Base-by-base conservation (phyloP, 2,888 invertebrate species). In the Diaphora mendica region DNA sequence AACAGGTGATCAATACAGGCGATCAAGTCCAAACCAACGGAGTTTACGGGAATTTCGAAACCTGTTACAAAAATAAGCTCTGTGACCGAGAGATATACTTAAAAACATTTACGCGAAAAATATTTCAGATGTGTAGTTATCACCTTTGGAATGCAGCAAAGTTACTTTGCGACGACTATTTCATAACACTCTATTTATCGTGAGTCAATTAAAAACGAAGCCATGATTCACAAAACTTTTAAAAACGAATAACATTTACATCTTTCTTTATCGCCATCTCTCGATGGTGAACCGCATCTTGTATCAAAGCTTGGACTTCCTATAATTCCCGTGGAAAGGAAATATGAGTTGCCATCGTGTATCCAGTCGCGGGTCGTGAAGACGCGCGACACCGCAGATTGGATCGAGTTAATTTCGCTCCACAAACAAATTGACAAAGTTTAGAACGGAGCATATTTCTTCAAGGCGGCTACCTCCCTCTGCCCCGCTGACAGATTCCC, bases 381-480 rank as follows among this genome's bases (percentile, higher is more conserved):
- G 80, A 82, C 85, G 91, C 92, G 72, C 76, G 59, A 68, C 73
- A 78, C 92, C 93, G 91, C 94, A 95, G 95, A 95, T 95, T 94
- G 94, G 95, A 95, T 95, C 95, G 94, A 95, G 95, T 95, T 95
- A 95, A 95, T 95, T 95, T 95, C 93, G 91, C 94, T 94, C 94
- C 94, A 95, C 95, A 95, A 95, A 95, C 95, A 95, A 95, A 95
- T 95, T 95, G 95, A 95, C 95, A 95, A 95, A 95, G 95, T 95
- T 95, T 94, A 94, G 92, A 95, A 93, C 94, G 94, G 93, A 92
- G 94, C 94, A 95, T 95, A 95, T 95, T 95, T 95, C 95, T 95
- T 95, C 93, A 90, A 91, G 90, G 87, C 86, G 81, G 86, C 87
- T 88, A 72, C 70, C 70, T 55, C 86, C 87, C 79, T 82, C 88